These are phyloP conservation scores for Bothrops jararaca DNA, from an alignment of 2,113 vertebrate genomes.

Conservation along the genomic window DNA sequence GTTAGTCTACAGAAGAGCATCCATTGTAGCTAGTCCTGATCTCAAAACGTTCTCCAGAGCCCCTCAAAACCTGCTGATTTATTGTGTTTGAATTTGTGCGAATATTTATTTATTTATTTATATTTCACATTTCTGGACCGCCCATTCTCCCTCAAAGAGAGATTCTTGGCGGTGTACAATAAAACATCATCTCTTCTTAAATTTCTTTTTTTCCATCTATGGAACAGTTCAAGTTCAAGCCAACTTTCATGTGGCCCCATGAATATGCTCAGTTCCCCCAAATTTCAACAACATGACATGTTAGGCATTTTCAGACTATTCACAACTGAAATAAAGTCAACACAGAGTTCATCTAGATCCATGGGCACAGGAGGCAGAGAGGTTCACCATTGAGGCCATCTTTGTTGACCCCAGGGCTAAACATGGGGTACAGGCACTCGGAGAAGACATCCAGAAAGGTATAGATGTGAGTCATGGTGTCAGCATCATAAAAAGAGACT, in stretches of 20 bases:
- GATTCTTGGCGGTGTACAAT: not conserved
- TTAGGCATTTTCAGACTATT: not conserved
- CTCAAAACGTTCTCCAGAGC: not conserved
- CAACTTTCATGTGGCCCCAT: not conserved
- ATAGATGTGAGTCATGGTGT: constrained; percentile 75
- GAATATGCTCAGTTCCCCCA: not conserved
- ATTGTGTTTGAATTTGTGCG: not conserved
- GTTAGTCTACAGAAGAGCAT: not conserved
- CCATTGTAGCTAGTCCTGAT: not conserved
- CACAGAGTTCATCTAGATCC: not conserved
- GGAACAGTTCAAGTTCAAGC: not conserved
- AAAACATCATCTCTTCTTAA: not conserved
- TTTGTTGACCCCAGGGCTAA: constrained; percentile 46
- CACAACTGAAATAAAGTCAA: not conserved
- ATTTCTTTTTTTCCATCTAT: not conserved
- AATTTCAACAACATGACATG: not conserved
- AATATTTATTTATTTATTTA: not conserved
- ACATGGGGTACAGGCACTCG: constrained; percentile 79
- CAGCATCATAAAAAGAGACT: constrained; percentile 80
- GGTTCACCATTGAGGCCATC: constrained; percentile 14
- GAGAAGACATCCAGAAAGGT: constrained; percentile 77
- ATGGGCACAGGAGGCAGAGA: not conserved
- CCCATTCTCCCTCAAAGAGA: not conserved
- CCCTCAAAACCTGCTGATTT: not conserved
- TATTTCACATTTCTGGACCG: not conserved